Base-by-base conservation (phyloP, 2,888 invertebrate species). In the Heliconius erato region DNA sequence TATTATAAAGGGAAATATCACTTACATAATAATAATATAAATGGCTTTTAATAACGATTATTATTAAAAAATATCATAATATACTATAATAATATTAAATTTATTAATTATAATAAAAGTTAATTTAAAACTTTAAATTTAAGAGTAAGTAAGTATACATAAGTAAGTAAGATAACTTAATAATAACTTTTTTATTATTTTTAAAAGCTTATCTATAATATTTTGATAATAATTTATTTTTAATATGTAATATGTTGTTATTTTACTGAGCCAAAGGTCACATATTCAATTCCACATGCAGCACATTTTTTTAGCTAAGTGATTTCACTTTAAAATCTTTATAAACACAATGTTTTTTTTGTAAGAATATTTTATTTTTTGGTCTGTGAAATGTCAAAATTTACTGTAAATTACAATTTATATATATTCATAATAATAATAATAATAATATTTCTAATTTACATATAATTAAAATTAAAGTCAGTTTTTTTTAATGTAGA, bases 211-310 rank as follows among this genome's bases (percentile, higher is more conserved):
- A 63, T n/a, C n/a, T 9, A 63, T 63, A 63, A 63, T 63, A n/a
- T 63, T 59, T 59, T 63, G 12, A n/a, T n/a, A n/a, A 63, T 63
- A 63, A 14, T 40, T 71, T 12, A n/a, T 35, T 32, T 59, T 76
- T 63, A n/a, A 35, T 32, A 35, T 74, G 14, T 59, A 59, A 76
- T 26, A 71, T 28, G 71, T 71, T 40, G 71, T 26, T 71, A 71
- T 68, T 71, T n/a, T 35, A n/a, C 44, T 72, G 49, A 72, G 72
- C 26, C 44, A 44, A 72, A 71, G 71, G n/a, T 44, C n/a, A 19
- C 23, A 28, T 72, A 49, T 72, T 72, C 49, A 72, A 72, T 72
- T 72, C 72, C 72, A 72, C 72, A 72, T 26, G 72, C 72, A 72
- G 16, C 40, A 44, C 14, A 6, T 71, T 40, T 26, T n/a, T 67